These are phyloP conservation scores for Mystacides longicornis DNA, from an alignment of 2,888 invertebrate genomes.

Conservation along the genomic window DNA sequence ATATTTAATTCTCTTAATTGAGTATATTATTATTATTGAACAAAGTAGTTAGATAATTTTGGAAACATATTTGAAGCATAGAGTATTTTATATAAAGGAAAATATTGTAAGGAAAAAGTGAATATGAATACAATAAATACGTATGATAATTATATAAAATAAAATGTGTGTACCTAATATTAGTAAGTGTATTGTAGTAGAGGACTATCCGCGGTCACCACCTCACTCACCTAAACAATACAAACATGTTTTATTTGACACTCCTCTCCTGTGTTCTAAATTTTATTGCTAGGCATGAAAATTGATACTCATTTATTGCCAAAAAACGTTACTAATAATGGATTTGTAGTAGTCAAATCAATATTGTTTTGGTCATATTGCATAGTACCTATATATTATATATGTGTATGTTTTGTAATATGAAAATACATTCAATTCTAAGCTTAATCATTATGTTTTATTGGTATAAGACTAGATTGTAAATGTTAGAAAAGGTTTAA, in stretches of 20 bases:
- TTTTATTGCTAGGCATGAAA: conserved; percentile 38
- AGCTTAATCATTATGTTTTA: too few relatives aligned
- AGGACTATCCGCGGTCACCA: too few relatives aligned
- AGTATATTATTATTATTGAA: conserved; percentile 20
- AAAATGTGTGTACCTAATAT: neutral
- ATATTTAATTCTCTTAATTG: conserved; percentile 23
- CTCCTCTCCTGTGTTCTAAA: conserved; percentile 27
- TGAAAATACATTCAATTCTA: too few relatives aligned
- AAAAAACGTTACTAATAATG: conserved; percentile 35
- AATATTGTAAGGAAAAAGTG: too few relatives aligned
- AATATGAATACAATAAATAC: too few relatives aligned
- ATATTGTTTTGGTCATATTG: conserved; percentile 27
- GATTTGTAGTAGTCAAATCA: conserved; percentile 25
- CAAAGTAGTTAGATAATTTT: conserved; percentile 25
- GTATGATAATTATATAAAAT: conserved; percentile 24
- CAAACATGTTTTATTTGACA: too few relatives aligned
- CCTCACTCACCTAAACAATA: too few relatives aligned
- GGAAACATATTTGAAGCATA: conserved; percentile 9
- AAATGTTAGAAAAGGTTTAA: conserved; percentile 21
- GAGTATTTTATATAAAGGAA: too few relatives aligned
- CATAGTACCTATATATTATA: conserved; percentile 22
- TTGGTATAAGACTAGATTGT: conserved; percentile 23
- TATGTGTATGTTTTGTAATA: conserved; percentile 17
- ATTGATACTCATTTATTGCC: conserved; percentile 56
- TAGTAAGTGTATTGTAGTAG: conserved; percentile 24